A percentile compares a stretch with the other conserved stretches of the same genome.
Evolutionary conservation across 2,797 vertebrate genomes (phyloP).

Genomic region (Lepilemur septentrionalis): DNA sequence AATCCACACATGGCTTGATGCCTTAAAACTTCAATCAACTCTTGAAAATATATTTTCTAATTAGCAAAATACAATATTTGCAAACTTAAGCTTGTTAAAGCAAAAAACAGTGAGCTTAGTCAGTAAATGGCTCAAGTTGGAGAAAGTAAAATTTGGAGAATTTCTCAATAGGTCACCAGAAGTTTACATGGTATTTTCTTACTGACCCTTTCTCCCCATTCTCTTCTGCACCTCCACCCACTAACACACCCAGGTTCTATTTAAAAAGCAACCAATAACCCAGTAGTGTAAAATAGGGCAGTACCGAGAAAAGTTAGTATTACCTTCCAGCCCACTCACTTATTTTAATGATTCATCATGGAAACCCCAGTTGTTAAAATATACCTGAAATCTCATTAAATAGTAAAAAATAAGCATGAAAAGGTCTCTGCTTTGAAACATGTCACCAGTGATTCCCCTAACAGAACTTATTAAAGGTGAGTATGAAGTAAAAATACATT

Average conservation of each 20-base stretch:
- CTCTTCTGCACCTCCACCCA: conserved; percentile 52
- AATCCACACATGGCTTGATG: conserved; percentile 73
- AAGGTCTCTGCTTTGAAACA: conserved; percentile 74
- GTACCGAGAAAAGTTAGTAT: conserved; percentile 70
- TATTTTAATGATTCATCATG: conserved; percentile 79
- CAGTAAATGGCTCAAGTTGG: fast-evolving
- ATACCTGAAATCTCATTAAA: conserved; percentile 78
- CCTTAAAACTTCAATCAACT: conserved; percentile 57
- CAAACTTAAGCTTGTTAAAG: background rate
- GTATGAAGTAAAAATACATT: conserved; percentile 16
- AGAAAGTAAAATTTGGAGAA: conserved; percentile 50
- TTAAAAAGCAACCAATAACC: conserved; percentile 49
- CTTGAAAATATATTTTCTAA: conserved; percentile 64
- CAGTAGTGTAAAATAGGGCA: conserved; percentile 50
- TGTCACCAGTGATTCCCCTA: conserved; percentile 35
- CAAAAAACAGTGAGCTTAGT: background rate
- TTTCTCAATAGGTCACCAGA: conserved; percentile 62
- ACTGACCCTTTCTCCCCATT: conserved; percentile 14
- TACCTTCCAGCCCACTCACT: conserved; percentile 79
- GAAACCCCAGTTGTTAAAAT: conserved; percentile 78
- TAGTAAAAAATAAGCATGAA: conserved; percentile 69
- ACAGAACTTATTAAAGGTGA: conserved; percentile 7
- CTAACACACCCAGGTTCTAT: conserved; percentile 45
- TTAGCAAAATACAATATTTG: background rate
- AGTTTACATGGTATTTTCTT: conserved; percentile 59